A percentile compares a stretch with the other conserved stretches of the same genome.
Conservation (phyloP, 1,140 invertebrate genomes). For the Cephus cinctus region DNA sequence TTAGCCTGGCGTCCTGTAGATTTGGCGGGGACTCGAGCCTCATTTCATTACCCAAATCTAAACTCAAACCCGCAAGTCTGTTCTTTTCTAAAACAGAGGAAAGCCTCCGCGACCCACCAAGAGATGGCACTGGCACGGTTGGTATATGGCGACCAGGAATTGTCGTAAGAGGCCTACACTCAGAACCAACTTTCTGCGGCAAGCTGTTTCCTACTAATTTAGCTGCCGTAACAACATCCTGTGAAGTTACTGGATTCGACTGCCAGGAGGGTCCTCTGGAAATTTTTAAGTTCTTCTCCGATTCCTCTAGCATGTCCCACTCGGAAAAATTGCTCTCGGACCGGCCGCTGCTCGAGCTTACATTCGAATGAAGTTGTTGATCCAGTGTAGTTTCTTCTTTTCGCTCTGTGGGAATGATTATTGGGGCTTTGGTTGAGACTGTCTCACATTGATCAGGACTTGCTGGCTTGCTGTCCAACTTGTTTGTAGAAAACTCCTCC, state of each 20-base stretch:
- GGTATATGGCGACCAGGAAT: conserved; percentile 23
- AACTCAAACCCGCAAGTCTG: not conserved
- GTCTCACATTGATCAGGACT: conserved; percentile 24
- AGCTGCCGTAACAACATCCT: conserved; percentile 13
- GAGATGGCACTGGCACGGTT: conserved; percentile 30
- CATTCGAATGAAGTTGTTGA: not conserved
- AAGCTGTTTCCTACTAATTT: conserved; percentile 23
- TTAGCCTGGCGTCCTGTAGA: too few species aligned
- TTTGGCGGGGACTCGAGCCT: too few species aligned
- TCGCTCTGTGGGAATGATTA: conserved; percentile 35
- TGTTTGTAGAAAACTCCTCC: conserved; percentile 12
- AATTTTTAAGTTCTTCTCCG: conserved; percentile 14
- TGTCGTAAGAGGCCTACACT: conserved; percentile 3
- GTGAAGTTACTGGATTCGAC: not conserved
- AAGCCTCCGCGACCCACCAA: conserved; percentile 31
- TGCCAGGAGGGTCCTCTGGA: conserved; percentile 6
- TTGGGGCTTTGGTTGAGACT: conserved; percentile 18
- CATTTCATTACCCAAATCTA: too few species aligned
- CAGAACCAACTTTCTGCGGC: conserved; percentile 16
- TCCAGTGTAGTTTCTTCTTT: conserved; percentile 1
- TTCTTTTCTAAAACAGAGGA: conserved; percentile 29
- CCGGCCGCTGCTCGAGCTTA: not conserved
- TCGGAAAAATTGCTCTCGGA: conserved; percentile 10
- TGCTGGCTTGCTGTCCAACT: conserved; percentile 17
- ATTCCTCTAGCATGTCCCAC: conserved; percentile 33